A percentile compares a stretch with the other conserved stretches of the same genome.
phyloP scores from a whole-genome alignment of 2,797 vertebrate genomes.

The Gambelia wislizenii region DNA sequence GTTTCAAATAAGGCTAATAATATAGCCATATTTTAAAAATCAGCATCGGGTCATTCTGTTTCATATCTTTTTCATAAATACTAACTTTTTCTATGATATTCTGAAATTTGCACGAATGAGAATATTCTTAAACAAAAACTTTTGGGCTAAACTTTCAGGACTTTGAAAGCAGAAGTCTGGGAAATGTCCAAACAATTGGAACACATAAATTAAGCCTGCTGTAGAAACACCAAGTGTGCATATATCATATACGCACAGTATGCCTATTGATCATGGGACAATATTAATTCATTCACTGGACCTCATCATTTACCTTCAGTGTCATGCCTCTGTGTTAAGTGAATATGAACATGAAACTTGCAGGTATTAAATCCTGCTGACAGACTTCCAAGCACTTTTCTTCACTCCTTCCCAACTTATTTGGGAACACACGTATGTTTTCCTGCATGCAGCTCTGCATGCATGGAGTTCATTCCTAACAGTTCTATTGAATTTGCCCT shows the following conservation, averaged over 20 bases:
- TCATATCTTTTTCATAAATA: slow-evolving; percentile 53
- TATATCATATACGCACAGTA: slow-evolving; percentile 55
- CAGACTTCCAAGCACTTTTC: slow-evolving; percentile 59
- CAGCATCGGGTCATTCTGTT: slow-evolving; percentile 21
- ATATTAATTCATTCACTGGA: slow-evolving; percentile 32
- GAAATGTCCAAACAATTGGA: slow-evolving; percentile 45
- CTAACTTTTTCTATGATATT: slow-evolving; percentile 38
- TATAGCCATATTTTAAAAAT: neutral
- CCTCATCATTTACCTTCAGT: slow-evolving; percentile 30
- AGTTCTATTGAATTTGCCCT: slow-evolving; percentile 29
- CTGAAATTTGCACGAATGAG: slow-evolving; percentile 44
- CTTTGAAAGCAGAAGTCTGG: slow-evolving; percentile 56
- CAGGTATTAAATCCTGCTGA: slow-evolving; percentile 47
- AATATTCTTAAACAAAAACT: slow-evolving; percentile 46
- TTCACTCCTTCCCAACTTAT: too few relatives aligned
- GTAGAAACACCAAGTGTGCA: slow-evolving; percentile 40
- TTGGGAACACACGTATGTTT: neutral
- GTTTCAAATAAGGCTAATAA: neutral
- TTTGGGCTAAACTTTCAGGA: slow-evolving; percentile 34
- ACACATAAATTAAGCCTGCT: slow-evolving; percentile 56
- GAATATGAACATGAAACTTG: slow-evolving; percentile 20
- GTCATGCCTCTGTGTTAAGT: neutral
- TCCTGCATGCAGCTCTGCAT: neutral
- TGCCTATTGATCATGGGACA: slow-evolving; percentile 48
- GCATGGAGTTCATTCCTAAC: neutral